Conservation (phyloP, 2,113 vertebrate genomes). For the Gnathonemus echidnorhynchus region DNA sequence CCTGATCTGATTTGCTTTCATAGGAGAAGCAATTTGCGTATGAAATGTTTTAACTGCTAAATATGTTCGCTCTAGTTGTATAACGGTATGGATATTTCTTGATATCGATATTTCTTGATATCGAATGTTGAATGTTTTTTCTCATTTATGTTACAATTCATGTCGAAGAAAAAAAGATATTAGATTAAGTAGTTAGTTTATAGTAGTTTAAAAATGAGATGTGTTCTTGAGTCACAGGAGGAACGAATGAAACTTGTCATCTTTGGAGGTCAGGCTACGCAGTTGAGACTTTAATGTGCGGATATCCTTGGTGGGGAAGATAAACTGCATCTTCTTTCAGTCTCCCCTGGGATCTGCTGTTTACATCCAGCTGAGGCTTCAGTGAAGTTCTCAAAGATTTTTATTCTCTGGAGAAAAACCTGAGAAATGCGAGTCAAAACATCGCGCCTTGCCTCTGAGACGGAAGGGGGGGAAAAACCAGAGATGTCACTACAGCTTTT, state of each 20-base stretch:
- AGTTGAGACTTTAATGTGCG: neutral
- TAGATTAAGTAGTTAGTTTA: neutral
- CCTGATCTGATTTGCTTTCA: neutral
- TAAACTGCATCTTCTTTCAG: neutral
- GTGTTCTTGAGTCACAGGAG: neutral
- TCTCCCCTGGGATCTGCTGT: neutral
- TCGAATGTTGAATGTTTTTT: neutral
- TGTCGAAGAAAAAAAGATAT: neutral
- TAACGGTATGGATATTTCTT: neutral
- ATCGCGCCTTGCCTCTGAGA: neutral
- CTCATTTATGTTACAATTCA: neutral
- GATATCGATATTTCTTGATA: neutral
- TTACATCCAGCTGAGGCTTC: neutral
- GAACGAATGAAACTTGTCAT: neutral
- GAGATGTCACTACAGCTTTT: neutral
- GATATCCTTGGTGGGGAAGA: neutral
- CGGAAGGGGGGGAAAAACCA: neutral
- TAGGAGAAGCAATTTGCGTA: neutral
- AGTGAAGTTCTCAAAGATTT: neutral
- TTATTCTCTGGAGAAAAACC: neutral
- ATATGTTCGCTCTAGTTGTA: neutral
- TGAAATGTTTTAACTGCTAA: neutral
- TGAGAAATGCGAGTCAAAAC: neutral
- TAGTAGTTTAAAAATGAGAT: neutral
- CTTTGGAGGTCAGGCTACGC: neutral